phyloP scores from a whole-genome alignment of 2,888 invertebrate species.

The Cremastinae sp. region DNA sequence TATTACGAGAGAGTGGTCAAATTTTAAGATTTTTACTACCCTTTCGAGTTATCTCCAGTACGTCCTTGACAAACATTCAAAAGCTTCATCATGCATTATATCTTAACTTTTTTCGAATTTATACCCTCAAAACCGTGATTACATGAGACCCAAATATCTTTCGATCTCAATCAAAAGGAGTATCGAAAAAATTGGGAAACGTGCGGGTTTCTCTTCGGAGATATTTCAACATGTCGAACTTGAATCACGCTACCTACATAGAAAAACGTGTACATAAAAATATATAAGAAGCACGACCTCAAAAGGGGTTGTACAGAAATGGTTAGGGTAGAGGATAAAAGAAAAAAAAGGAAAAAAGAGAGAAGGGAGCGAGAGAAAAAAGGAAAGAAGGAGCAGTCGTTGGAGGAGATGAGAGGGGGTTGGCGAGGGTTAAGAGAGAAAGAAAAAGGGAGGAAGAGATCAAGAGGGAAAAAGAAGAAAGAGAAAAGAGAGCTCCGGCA shows the following conservation, averaged over 20 bases:
- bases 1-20: no score
- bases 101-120: no score
- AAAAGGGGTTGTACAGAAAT: constrained; percentile 47
- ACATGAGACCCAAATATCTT: no score
- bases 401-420: constrained; percentile 47
- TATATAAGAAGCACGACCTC: constrained; percentile 3
- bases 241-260: constrained; percentile 19
- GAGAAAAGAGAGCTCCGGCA: constrained; percentile 43
- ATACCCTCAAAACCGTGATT: no score
- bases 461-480: constrained; percentile 50
- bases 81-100: no score
- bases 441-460: constrained; percentile 53
- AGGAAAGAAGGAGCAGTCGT: constrained; percentile 30
- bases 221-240: no score
- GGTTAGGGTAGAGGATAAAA: constrained; percentile 48
- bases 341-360: constrained; percentile 46
- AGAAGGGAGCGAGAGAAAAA: constrained; percentile 49
- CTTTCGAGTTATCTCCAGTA: no score
- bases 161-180: no score
- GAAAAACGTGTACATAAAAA: constrained; percentile 23
- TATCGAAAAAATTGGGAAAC: no score
- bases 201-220: no score
- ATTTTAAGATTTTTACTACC: no score
- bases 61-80: no score
- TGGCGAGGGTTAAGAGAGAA: constrained; percentile 46